Percentiles rank a stretch among this genome's conserved stretches.
These are phyloP conservation scores for Tenthredo mesomela DNA, from an alignment of 2,888 invertebrate species.

Conservation along the genomic window DNA sequence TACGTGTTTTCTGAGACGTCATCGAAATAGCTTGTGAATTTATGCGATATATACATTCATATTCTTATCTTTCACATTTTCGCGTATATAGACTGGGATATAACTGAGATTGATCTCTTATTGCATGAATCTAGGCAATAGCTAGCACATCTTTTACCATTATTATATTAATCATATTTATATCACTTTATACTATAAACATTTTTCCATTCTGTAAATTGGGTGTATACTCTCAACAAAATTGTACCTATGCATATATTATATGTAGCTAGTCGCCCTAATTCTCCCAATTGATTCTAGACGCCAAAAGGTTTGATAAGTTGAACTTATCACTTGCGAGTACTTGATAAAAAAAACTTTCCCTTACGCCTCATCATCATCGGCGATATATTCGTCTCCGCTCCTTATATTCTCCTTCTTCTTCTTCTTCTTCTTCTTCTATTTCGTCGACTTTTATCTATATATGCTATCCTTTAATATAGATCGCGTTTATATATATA, in stretches of 20 bases:
- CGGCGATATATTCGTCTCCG: background rate
- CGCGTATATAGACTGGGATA: background rate
- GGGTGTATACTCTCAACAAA: background rate
- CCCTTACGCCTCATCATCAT: background rate
- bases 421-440: background rate
- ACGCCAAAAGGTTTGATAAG: background rate
- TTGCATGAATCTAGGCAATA: background rate
- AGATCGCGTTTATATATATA: background rate
- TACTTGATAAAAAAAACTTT: background rate
- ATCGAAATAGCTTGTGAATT: too few relatives aligned
- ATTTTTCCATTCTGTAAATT: background rate
- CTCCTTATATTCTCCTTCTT: background rate
- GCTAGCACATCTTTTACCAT: background rate
- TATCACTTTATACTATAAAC: background rate
- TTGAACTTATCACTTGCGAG: background rate
- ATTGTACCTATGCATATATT: background rate
- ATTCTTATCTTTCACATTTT: background rate
- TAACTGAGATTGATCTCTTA: conserved; percentile 3
- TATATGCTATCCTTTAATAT: background rate
- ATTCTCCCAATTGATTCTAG: background rate
- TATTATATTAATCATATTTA: background rate
- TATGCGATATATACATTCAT: background rate
- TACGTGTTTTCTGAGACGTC: too few relatives aligned
- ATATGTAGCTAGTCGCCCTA: background rate
- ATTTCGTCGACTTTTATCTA: background rate